Evolutionary conservation across 2,888 invertebrate genomes (phyloP).

Genomic region (Sisyra terminalis): DNA sequence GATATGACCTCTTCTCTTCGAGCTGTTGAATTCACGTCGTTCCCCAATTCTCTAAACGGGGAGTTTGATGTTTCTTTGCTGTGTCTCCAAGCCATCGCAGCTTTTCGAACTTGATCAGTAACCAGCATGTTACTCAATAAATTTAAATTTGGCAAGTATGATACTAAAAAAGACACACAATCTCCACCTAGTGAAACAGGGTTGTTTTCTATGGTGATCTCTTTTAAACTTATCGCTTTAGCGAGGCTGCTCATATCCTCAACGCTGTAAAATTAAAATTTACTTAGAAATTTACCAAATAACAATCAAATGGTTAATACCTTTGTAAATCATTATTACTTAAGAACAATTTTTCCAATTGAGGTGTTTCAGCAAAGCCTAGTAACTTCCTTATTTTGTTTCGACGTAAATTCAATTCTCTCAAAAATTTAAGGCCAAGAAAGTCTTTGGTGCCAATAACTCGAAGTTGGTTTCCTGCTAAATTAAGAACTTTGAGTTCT

Average conservation of each 20-base stretch:
- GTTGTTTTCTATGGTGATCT: constrained; percentile 76
- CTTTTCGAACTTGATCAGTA: constrained; percentile 58
- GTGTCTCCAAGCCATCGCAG: constrained; percentile 64
- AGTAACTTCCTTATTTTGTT: constrained; percentile 66
- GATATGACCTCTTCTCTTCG: constrained; percentile 70
- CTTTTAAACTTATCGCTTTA: constrained; percentile 57
- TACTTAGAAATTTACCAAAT: neutral
- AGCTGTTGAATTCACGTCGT: constrained; percentile 37
- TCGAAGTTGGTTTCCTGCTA: constrained; percentile 81
- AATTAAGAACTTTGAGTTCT: constrained; percentile 77
- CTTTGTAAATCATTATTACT: constrained; percentile 63
- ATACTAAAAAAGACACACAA: constrained; percentile 65
- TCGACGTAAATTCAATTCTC: constrained; percentile 76
- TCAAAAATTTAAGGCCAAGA: constrained; percentile 56
- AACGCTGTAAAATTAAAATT: constrained; percentile 34
- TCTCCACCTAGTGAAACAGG: constrained; percentile 67
- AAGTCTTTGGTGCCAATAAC: constrained; percentile 62
- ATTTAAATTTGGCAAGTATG: constrained; percentile 56
- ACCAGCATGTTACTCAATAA: constrained; percentile 64
- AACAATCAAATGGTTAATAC: constrained; percentile 24
- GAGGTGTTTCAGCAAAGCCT: constrained; percentile 63
- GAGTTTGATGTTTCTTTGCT: constrained; percentile 59
- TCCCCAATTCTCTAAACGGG: constrained; percentile 43
- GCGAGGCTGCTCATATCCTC: constrained; percentile 75
- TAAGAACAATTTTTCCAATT: constrained; percentile 62